phyloP scores from a whole-genome alignment of 1,140 invertebrate genomes.

The Venustaconcha ellipsiformis region DNA sequence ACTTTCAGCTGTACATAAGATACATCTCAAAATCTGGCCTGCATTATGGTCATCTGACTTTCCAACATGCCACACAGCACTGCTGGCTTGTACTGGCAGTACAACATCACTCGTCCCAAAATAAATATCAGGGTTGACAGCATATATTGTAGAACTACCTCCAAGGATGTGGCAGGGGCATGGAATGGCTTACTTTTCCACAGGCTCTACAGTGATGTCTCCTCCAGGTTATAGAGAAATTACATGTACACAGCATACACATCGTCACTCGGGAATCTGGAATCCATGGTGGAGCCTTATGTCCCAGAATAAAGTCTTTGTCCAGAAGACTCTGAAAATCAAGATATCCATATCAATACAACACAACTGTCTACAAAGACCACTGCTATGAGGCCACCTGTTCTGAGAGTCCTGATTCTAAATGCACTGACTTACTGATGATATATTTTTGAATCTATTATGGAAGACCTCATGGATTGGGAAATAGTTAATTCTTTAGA shows the following conservation, averaged over 20 bases:
- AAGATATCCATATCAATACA: not conserved
- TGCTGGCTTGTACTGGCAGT: too few species aligned
- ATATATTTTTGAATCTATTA: too few species aligned
- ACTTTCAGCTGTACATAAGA: too few species aligned
- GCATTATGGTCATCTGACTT: too few species aligned
- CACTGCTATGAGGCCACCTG: too few species aligned
- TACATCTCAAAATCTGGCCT: too few species aligned
- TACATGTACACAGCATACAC: constrained; percentile 80
- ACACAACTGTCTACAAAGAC: too few species aligned
- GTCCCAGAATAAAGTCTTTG: constrained; percentile 63
- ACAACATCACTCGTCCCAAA: not conserved
- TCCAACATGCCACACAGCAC: too few species aligned
- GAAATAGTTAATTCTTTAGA: too few species aligned
- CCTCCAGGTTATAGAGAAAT: constrained; percentile 80
- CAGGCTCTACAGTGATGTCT: constrained; percentile 83
- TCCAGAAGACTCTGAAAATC: constrained; percentile 33
- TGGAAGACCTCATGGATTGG: too few species aligned
- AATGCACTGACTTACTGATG: too few species aligned
- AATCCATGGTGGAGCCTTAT: constrained; percentile 77
- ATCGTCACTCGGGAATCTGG: constrained; percentile 79
- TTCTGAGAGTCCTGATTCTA: too few species aligned
- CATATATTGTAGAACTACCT: not conserved
- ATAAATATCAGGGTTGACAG: not conserved
- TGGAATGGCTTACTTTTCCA: constrained; percentile 74
- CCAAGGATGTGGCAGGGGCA: not conserved